These are phyloP conservation scores for Phalangium opilio DNA, from an alignment of 2,888 invertebrate genomes.

Conservation along the genomic window DNA sequence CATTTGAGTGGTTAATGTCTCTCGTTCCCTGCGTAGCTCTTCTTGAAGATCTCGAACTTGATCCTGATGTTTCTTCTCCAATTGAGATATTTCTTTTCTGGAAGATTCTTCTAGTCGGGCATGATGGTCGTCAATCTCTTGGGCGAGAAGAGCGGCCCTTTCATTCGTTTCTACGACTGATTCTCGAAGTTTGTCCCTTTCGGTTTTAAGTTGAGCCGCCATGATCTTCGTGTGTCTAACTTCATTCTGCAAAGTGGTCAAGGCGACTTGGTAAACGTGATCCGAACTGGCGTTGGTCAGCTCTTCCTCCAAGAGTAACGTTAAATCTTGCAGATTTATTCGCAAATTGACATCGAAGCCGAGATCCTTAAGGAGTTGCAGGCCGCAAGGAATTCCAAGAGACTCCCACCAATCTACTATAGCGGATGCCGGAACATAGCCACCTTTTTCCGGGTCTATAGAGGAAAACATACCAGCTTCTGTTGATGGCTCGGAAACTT, in stretches of 20 bases:
- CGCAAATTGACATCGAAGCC: slow-evolving; percentile 12
- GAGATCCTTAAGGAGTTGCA: slow-evolving; percentile 8
- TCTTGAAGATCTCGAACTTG: slow-evolving; percentile 51
- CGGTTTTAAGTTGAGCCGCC: slow-evolving; percentile 48
- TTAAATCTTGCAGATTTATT: slow-evolving; percentile 12
- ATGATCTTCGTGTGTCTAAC: slow-evolving; percentile 10
- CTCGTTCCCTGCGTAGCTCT: slow-evolving; percentile 56
- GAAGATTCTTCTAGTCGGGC: slow-evolving; percentile 60
- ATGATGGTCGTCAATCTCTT: slow-evolving; percentile 82
- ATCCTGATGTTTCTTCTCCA: slow-evolving; percentile 63
- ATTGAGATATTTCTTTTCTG: slow-evolving; percentile 43
- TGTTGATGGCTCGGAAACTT: slow-evolving; percentile 9
- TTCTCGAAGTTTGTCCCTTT: slow-evolving; percentile 60
- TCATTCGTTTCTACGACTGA: slow-evolving; percentile 69
- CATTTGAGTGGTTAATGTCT: slow-evolving; percentile 45
- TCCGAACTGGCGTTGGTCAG: slow-evolving; percentile 7
- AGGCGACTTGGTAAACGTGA: slow-evolving; percentile 13
- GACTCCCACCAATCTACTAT: neutral
- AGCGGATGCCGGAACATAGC: neutral
- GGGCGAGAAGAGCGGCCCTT: slow-evolving; percentile 61
- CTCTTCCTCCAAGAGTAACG: slow-evolving; percentile 13
- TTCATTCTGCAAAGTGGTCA: slow-evolving; percentile 14
- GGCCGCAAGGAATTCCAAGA: neutral
- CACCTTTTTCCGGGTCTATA: slow-evolving; percentile 27
- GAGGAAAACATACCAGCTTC: slow-evolving; percentile 28